Evolutionary conservation across 2,888 invertebrate species (phyloP).

Genomic region (Drosophila flavopinicola): DNA sequence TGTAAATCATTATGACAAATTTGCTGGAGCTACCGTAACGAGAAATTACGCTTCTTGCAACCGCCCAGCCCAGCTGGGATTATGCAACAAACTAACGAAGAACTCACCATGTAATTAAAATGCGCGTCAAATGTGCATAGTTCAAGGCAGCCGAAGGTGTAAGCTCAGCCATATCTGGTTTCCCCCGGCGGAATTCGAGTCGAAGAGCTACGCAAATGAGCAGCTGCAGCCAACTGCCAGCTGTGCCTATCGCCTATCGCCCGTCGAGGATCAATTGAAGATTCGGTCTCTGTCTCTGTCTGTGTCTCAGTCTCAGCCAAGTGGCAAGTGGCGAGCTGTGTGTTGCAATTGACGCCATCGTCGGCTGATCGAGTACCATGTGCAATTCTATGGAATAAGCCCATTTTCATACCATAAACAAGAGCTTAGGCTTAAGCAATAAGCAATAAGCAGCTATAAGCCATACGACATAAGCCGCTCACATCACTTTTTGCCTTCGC

Average conservation of each 20-base stretch:
- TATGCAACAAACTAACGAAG: conserved; percentile 55
- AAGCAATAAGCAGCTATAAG: conserved; percentile 28
- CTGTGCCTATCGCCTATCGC: conserved; percentile 58
- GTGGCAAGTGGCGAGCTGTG: conserved; percentile 29
- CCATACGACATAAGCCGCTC: conserved; percentile 41
- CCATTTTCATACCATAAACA: conserved; percentile 53
- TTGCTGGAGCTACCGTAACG: conserved; percentile 65
- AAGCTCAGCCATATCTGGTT: conserved; percentile 28
- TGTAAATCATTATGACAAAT: conserved; percentile 72
- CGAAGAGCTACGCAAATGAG: conserved; percentile 40
- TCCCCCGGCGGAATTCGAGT: conserved; percentile 22
- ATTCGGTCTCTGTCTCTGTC: conserved; percentile 28
- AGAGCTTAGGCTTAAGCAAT: conserved; percentile 60
- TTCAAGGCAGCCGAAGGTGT: conserved; percentile 63
- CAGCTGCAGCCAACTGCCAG: conserved; percentile 34
- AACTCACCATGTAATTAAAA: conserved; percentile 61
- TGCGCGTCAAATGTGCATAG: conserved; percentile 54
- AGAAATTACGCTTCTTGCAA: conserved; percentile 36
- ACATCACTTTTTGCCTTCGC: conserved; percentile 21
- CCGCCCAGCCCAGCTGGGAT: conserved; percentile 23
- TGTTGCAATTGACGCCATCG: conserved; percentile 51
- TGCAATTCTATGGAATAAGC: conserved; percentile 61
- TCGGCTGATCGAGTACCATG: conserved; percentile 47
- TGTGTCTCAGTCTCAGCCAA: conserved; percentile 30
- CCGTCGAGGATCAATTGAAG: conserved; percentile 60